Evolutionary conservation across 2,113 vertebrate genomes (phyloP), one percentile per base, ranked within the genome.

Genomic region (Stigmatopora argus): DNA sequence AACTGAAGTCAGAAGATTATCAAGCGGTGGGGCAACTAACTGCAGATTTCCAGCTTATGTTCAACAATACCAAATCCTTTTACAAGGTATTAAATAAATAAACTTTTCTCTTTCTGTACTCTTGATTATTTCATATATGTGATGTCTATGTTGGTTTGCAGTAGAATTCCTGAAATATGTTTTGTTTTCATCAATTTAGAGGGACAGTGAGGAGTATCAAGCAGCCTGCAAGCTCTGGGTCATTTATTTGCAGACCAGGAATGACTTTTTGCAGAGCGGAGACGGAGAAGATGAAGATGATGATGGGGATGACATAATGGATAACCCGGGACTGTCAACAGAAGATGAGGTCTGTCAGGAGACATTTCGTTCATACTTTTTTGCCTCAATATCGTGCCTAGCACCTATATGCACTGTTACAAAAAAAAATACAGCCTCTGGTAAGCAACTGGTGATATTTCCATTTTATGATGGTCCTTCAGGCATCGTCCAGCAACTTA

Each of bases 1-100:
- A 98, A 83, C 88, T 99, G 52, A 97, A 96, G 89, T 94, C 96
- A 85, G 97, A 99, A 71, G 97, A 99, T 63, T 99, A 99, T 74
- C 94, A 92, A 80, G 94, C 98, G 65, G 93, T 96, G 75, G 94
- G 94, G 64, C 87, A 97, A 70, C 88, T 99, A 73, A 95, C 95
- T 65, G 90, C 94, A 77, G 96, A 99, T 85, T 95, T 99, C 84
- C 94, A 95, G 76, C 92, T 99, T 64, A 92, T 99, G 83, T 96
- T 99, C 81, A 98, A 92, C 88, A 99, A 99, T n/a, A 92, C 97
- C 52, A 98, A 97, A 83, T 89, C 89, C 11, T 99, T 98, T 86
- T 99, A 97, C 81, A 94, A 94, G 94, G 96, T 98, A 87, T 72
- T 19, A 11, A 62, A 10, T 31, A 47, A 3, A 62, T 13, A 21